phyloP scores from a whole-genome alignment of 2,888 invertebrate genomes.

The Ophraella communa region DNA sequence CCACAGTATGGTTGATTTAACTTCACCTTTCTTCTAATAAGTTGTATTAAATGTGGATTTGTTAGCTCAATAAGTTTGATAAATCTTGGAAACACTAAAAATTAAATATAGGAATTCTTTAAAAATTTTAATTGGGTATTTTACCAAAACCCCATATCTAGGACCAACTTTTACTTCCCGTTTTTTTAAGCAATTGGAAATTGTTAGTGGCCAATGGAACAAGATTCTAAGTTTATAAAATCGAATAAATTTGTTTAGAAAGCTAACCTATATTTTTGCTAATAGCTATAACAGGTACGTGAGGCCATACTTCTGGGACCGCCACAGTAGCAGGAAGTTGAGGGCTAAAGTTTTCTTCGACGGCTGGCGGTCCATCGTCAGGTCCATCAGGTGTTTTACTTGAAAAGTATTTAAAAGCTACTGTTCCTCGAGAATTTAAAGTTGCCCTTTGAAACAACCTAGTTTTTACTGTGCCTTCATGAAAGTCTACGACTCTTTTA shows the following conservation, averaged over 20 bases:
- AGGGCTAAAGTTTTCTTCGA: slow-evolving; percentile 59
- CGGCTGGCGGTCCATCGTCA: slow-evolving; percentile 45
- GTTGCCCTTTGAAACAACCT: slow-evolving; percentile 16
- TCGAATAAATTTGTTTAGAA: neutral
- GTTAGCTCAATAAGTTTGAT: slow-evolving; percentile 95
- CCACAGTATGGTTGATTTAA: slow-evolving; percentile 97
- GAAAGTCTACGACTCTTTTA: neutral
- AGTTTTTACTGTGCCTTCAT: neutral
- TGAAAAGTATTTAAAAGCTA: slow-evolving; percentile 38
- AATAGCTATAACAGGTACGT: slow-evolving; percentile 94
- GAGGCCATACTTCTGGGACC: slow-evolving; percentile 96
- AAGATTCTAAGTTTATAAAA: too few relatives aligned
- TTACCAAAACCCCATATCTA: too few relatives aligned
- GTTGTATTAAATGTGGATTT: slow-evolving; percentile 84
- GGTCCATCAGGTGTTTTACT: slow-evolving; percentile 43
- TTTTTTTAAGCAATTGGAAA: too few relatives aligned
- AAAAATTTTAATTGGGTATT: too few relatives aligned
- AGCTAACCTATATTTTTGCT: slow-evolving; percentile 77
- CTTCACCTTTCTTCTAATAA: slow-evolving; percentile 91
- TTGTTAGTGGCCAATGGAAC: too few relatives aligned
- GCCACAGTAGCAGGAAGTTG: slow-evolving; percentile 86
- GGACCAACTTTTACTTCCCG: too few relatives aligned
- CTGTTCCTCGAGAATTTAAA: slow-evolving; percentile 5
- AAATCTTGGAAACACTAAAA: slow-evolving; percentile 89
- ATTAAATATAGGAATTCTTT: neutral